Evolutionary conservation across 1,140 invertebrate genomes (phyloP), one percentile per base, ranked within the genome.

Genomic region (Cataglyphis hispanica): DNA sequence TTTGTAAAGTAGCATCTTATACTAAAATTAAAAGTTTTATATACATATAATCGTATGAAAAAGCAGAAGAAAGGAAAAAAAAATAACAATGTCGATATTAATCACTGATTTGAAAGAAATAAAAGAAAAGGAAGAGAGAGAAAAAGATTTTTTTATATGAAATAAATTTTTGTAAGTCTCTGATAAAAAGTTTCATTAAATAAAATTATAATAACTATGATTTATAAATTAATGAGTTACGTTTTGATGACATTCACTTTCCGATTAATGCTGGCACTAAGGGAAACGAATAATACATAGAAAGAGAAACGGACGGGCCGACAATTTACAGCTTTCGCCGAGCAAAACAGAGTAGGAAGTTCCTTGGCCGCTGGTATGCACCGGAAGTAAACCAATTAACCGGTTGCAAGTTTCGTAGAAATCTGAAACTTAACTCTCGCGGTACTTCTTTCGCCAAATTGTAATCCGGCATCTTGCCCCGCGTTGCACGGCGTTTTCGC

Each of bases 381-480:
- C 83, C 78, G 85, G 91, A 91, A 91, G 90, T 92, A 92, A 92
- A 92, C 90, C 89, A 92, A 92, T 92, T 92, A 92, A 92, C 88
- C 74, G 83, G 86, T 56, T 78, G 89, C 60, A 86, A 91, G 89
- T 92, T 92, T 81, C 72, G 84, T 25, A 64, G 88, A 90, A 92
- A 92, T 92, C 90, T 85, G 86, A 87, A 92, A 91, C 87, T 91
- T 87, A 89, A 89, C 85, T 91, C 74, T 31, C 75, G 43, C 74
- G 64, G 60, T 84, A 87, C 86, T 92, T 91, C 89, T 92, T 92
- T 87, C 86, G 86, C 87, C 91, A 92, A 92, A 92, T 91, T 86
- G 87, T 87, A 85, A 89, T 74, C 85, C 61, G 61, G 25, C 11
- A 53, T 83, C 56, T 40, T 66, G 37, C 22, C 27, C 56, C 27